Evolutionary conservation across 2,888 invertebrate genomes (phyloP).

Genomic region (Epirrita christyi): DNA sequence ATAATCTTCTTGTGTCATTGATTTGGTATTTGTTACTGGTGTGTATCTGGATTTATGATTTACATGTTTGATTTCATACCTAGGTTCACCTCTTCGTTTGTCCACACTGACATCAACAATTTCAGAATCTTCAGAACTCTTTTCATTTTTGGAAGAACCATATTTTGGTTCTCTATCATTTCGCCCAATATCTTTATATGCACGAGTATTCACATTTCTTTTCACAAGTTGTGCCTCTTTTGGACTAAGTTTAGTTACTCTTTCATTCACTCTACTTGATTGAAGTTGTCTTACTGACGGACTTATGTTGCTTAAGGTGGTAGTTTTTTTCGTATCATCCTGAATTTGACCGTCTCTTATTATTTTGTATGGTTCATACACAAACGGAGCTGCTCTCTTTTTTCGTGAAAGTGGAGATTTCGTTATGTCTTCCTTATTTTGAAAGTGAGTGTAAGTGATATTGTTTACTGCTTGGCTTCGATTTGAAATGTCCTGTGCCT

Average conservation of each 20-base stretch:
- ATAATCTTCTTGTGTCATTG: constrained; percentile 65
- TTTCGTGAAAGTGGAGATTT: constrained; percentile 48
- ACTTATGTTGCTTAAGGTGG: constrained; percentile 67
- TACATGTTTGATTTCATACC: constrained; percentile 64
- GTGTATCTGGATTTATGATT: constrained; percentile 70
- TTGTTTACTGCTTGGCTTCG: constrained; percentile 30
- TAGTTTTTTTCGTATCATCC: constrained; percentile 74
- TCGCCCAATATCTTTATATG: constrained; percentile 71
- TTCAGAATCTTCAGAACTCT: constrained; percentile 42
- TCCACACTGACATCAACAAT: constrained; percentile 68
- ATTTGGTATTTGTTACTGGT: constrained; percentile 64
- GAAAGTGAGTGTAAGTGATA: constrained; percentile 43
- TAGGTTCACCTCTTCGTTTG: constrained; percentile 71
- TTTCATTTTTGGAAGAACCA: constrained; percentile 40
- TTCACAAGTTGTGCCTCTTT: constrained; percentile 56
- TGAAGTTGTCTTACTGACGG: constrained; percentile 76
- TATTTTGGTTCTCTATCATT: constrained; percentile 57
- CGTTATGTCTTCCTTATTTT: constrained; percentile 52
- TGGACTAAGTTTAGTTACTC: constrained; percentile 53
- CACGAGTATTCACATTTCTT: constrained; percentile 50
- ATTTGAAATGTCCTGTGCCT: constrained; percentile 19
- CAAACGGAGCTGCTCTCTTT: constrained; percentile 66
- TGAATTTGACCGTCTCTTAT: constrained; percentile 69
- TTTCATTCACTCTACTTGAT: constrained; percentile 67
- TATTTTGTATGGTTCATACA: constrained; percentile 80